Evolutionary conservation across 23 tunicate species (phyloP), one percentile per base, ranked within the genome.

Genomic region (Diplosoma virens): DNA sequence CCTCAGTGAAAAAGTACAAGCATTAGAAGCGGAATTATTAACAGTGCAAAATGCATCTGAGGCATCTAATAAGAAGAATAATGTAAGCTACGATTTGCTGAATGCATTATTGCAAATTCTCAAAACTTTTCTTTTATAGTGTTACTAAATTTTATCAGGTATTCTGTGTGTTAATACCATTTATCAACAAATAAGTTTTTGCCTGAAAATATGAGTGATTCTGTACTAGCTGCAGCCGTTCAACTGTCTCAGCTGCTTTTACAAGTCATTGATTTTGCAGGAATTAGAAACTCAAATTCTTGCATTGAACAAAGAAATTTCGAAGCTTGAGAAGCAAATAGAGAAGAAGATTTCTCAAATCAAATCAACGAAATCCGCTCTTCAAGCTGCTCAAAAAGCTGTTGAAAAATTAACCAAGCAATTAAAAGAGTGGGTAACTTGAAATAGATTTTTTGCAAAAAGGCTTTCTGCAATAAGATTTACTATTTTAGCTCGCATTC

Each of bases 381-480:
- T 89, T 21, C 68, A 41, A 1, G 84, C 36, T 21, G 84, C 87
- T 11, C 73, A 77, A 25, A 29, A 66, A 24, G 71, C 56, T 7
- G 71, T 89, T 52, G 77, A 61, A 7, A 64, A 61, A 24, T 63
- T 89, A 9, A 80, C 52, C 33, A 59, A 71, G 30, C 84, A 82
- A 41, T 67, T 65, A 1, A 34, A 63, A 23, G 61, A 69, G 88
- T 83, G 9, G 11, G 67, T 65, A 23, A 17, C 47, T 47, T n/a
- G n/a, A n/a, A n/a, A n/a, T n/a, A n/a, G n/a, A n/a, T n/a, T n/a
- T n/a, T n/a, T n/a, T n/a, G n/a, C n/a, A n/a, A n/a, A n/a, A n/a
- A n/a, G n/a, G n/a, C n/a, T n/a, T n/a, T n/a, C n/a, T n/a, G n/a
- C n/a, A n/a, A n/a, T n/a, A n/a, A n/a, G n/a, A n/a, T n/a, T n/a